Evolutionary conservation across 1,140 invertebrate species (phyloP).

Genomic region (Pomacea maculata): DNA sequence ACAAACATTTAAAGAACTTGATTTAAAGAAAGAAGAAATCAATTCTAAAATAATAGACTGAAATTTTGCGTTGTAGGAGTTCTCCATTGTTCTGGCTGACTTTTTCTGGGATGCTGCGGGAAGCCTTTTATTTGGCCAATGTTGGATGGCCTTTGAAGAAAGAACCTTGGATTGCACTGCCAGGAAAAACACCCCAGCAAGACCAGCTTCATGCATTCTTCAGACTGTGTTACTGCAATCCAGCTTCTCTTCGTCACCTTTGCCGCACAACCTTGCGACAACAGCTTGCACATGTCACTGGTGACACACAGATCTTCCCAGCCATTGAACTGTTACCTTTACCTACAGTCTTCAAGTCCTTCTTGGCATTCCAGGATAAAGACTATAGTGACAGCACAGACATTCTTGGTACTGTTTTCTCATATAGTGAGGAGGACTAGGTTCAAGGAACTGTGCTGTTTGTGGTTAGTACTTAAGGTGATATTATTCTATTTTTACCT

Average conservation of each 20-base stretch:
- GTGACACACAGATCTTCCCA: not conserved
- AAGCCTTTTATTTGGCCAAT: slow-evolving; percentile 15
- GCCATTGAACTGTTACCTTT: slow-evolving; percentile 5
- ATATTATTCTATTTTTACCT: no score
- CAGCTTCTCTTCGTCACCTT: slow-evolving; percentile 1
- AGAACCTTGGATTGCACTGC: slow-evolving; percentile 4
- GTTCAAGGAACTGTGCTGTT: no score
- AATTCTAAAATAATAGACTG: no score
- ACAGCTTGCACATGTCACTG: not conserved
- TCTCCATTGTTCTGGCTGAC: slow-evolving; percentile 3
- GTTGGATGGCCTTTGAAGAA: slow-evolving; percentile 7
- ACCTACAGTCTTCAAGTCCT: not conserved
- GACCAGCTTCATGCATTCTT: slow-evolving; percentile 14
- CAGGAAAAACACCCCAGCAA: not conserved
- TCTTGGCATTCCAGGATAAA: not conserved
- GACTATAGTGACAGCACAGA: slow-evolving; percentile 9
- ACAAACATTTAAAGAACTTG: no score
- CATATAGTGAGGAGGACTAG: no score
- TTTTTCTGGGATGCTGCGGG: not conserved
- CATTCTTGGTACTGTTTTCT: no score
- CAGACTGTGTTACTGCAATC: not conserved
- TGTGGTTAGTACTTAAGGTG: no score
- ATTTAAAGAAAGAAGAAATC: no score
- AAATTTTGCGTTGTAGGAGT: not conserved
- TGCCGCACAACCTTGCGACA: not conserved